These are phyloP conservation scores for Virgularia gustaviana DNA, from an alignment of 92 coral and sea anemone species.

Conservation along the genomic window DNA sequence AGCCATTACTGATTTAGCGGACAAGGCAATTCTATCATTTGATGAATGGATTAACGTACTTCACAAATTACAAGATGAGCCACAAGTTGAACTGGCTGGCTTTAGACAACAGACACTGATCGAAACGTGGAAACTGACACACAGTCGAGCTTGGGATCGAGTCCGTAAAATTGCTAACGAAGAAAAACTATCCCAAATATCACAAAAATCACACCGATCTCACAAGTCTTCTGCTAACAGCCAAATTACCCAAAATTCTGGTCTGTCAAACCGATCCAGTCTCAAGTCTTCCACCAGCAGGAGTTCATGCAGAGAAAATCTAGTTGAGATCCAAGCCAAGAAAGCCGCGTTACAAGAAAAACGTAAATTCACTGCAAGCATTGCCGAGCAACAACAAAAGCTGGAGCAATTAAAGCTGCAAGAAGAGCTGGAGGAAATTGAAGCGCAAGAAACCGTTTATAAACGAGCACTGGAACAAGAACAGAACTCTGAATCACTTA, in stretches of 20 bases:
- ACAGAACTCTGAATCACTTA: background rate
- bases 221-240: too few relatives aligned
- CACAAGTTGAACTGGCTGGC: conserved; percentile 15
- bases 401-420: conserved; percentile 30
- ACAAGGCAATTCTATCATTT: conserved; percentile 20
- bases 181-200: conserved; percentile 1
- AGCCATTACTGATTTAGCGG: conserved; percentile 6
- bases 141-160: conserved; percentile 16
- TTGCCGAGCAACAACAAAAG: conserved; percentile 57
- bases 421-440: conserved; percentile 44
- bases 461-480: conserved; percentile 35
- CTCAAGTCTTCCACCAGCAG: background rate
- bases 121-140: conserved; percentile 39
- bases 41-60: conserved; percentile 36
- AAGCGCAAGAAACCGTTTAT: conserved; percentile 44
- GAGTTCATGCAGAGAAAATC: conserved; percentile 23
- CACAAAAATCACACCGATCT: conserved; percentile 23
- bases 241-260: too few relatives aligned
- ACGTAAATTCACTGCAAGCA: conserved; percentile 35
- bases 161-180: conserved; percentile 28
- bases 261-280: background rate
- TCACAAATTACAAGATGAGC: conserved; percentile 2
- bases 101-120: conserved; percentile 4
- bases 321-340: conserved; percentile 45
- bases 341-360: conserved; percentile 56